These are phyloP conservation scores for Cephus runcator DNA, from an alignment of 2,888 invertebrate genomes.

Conservation along the genomic window DNA sequence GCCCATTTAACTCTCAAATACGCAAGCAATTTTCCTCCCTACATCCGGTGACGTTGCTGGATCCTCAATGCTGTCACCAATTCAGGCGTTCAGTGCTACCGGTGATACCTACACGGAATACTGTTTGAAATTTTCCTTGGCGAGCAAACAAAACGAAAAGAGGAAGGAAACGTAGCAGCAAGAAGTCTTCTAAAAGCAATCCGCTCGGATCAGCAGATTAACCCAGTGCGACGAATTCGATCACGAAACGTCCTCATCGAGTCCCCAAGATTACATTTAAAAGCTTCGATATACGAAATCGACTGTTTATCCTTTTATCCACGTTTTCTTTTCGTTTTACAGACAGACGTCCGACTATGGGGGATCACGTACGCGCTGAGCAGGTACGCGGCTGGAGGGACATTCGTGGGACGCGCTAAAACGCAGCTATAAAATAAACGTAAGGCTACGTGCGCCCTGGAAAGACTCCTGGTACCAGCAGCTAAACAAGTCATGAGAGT, in stretches of 20 bases:
- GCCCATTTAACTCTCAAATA: conserved; percentile 54
- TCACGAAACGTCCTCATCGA: not conserved
- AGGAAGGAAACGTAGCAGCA: not conserved
- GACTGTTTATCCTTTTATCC: not conserved
- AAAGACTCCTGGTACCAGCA: not conserved
- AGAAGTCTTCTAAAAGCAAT: not conserved
- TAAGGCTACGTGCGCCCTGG: not conserved
- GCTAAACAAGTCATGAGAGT: conserved; percentile 26
- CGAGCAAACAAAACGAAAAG: not conserved
- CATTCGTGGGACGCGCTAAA: not conserved
- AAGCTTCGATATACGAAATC: not conserved
- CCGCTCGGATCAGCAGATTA: not conserved
- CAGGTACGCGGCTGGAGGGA: not conserved
- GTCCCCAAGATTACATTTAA: not conserved
- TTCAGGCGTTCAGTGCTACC: not conserved
- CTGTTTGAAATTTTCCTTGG: not conserved
- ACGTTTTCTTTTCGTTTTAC: not conserved
- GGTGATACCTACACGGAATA: not conserved
- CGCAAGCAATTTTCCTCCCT: conserved; percentile 35
- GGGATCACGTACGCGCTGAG: not conserved
- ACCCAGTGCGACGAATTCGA: not conserved
- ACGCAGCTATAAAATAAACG: conserved; percentile 2
- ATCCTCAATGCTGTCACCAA: not conserved
- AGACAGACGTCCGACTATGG: not conserved
- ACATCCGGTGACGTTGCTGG: not conserved